Conservation (phyloP, 2,888 invertebrate species). For the Ectobius pallidus region DNA sequence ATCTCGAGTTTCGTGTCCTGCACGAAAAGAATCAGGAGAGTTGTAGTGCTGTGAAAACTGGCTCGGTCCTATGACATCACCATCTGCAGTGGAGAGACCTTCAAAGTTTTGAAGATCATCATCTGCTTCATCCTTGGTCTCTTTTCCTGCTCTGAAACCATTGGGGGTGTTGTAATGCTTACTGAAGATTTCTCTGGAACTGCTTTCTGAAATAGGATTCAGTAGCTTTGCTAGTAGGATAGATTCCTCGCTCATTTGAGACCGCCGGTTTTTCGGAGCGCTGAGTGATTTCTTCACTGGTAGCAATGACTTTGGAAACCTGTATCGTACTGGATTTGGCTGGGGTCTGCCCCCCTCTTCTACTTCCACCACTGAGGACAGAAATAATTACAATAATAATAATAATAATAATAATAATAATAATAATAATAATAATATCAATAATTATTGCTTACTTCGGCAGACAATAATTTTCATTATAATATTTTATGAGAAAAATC, state of each 20-base stretch:
- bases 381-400: not conserved
- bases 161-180: conserved; percentile 58
- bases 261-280: not conserved
- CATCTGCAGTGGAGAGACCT: not conserved
- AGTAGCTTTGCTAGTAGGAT: conserved; percentile 10
- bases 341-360: not conserved
- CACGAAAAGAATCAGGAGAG: conserved; percentile 57
- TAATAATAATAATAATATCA: not conserved
- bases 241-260: conserved; percentile 19
- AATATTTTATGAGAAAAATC: no score
- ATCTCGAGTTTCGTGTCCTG: conserved; percentile 55
- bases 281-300: conserved; percentile 1
- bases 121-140: conserved; percentile 49
- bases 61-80: not conserved
- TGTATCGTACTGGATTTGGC: not conserved
- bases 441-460: not conserved
- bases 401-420: not conserved
- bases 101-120: no score
- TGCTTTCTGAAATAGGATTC: not conserved
- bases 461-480: not conserved
- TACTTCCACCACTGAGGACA: not conserved
- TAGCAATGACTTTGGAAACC: not conserved
- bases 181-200: conserved; percentile 49
- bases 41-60: conserved; percentile 52
- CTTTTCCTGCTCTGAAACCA: conserved; percentile 55